A percentile compares a stretch with the other conserved stretches of the same genome.
These are phyloP conservation scores for Benitochromis conjunctus DNA, from an alignment of 2,113 vertebrate species.

Conservation along the genomic window DNA sequence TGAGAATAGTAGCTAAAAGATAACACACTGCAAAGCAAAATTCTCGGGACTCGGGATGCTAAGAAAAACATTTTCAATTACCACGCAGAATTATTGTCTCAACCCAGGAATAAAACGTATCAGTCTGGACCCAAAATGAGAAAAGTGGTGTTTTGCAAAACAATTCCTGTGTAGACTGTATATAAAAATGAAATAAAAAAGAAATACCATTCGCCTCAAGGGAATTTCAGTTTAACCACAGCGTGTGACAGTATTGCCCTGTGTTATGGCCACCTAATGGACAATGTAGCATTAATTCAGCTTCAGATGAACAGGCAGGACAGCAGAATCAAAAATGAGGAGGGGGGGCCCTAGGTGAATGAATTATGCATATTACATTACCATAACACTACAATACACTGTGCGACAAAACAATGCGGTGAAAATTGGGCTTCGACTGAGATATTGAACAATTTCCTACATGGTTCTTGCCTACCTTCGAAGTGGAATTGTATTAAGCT, in stretches of 20 bases:
- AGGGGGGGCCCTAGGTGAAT: constrained; percentile 75
- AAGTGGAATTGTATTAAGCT: constrained; percentile 90
- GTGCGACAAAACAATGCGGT: constrained; percentile 75
- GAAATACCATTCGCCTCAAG: constrained; percentile 51
- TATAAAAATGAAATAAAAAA: constrained; percentile 56
- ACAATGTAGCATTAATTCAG: constrained; percentile 82
- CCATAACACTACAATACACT: constrained; percentile 77
- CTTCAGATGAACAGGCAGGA: constrained; percentile 84
- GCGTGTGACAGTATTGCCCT: constrained; percentile 71
- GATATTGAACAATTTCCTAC: constrained; percentile 93
- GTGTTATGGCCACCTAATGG: constrained; percentile 77
- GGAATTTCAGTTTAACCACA: constrained; percentile 69
- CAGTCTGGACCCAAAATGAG: constrained; percentile 36
- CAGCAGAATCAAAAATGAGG: constrained; percentile 80
- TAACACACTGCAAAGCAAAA: constrained; percentile 16
- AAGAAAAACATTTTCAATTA: constrained; percentile 34
- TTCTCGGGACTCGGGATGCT: neutral
- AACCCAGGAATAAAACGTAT: constrained; percentile 2
- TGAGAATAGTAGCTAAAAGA: constrained; percentile 41
- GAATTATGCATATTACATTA: constrained; percentile 91
- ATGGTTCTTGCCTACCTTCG: constrained; percentile 89
- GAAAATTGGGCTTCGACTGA: constrained; percentile 84
- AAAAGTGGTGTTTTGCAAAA: constrained; percentile 56
- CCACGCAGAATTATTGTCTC: constrained; percentile 39
- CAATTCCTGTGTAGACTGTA: constrained; percentile 33